Evolutionary conservation across 2,888 invertebrate species (phyloP).

Genomic region (Dyspetes luteomarginatus): DNA sequence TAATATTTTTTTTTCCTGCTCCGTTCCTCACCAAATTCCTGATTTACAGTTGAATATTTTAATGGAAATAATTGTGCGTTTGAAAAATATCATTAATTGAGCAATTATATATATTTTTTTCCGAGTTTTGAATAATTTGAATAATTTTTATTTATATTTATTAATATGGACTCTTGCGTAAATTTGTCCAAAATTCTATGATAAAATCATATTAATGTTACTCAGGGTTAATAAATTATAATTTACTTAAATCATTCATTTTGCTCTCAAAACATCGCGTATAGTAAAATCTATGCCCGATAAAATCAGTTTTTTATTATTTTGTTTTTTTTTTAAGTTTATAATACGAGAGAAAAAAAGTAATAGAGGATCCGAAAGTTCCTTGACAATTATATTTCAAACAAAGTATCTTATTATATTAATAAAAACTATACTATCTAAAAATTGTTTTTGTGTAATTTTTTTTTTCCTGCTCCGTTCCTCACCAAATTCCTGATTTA

Average conservation of each 20-base stretch:
- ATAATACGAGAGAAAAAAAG: slow-evolving; percentile 59
- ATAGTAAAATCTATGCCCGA: too few relatives aligned
- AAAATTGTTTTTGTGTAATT: slow-evolving; percentile 33
- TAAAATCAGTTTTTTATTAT: slow-evolving; percentile 30
- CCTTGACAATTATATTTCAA: slow-evolving; percentile 81
- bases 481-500: not conserved
- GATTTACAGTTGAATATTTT: not conserved
- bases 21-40: not conserved
- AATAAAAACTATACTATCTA: slow-evolving; percentile 80
- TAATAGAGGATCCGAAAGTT: slow-evolving; percentile 77
- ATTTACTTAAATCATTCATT: too few relatives aligned
- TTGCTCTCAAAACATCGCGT: too few relatives aligned
- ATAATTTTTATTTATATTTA: too few relatives aligned
- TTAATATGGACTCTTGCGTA: too few relatives aligned
- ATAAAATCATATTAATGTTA: too few relatives aligned
- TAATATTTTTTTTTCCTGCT: slow-evolving; percentile 28
- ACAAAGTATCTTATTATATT: slow-evolving; percentile 80
- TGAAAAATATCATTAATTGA: too few relatives aligned
- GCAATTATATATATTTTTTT: too few relatives aligned
- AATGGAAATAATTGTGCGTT: too few relatives aligned
- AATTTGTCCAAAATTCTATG: too few relatives aligned
- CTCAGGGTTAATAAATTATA: too few relatives aligned
- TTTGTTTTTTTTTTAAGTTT: slow-evolving; percentile 69
- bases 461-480: slow-evolving; percentile 16
- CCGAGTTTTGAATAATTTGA: too few relatives aligned